Evolutionary conservation across 2,888 invertebrate genomes (phyloP), one percentile per base, ranked within the genome.

Genomic region (Drosophila algonquin): DNA sequence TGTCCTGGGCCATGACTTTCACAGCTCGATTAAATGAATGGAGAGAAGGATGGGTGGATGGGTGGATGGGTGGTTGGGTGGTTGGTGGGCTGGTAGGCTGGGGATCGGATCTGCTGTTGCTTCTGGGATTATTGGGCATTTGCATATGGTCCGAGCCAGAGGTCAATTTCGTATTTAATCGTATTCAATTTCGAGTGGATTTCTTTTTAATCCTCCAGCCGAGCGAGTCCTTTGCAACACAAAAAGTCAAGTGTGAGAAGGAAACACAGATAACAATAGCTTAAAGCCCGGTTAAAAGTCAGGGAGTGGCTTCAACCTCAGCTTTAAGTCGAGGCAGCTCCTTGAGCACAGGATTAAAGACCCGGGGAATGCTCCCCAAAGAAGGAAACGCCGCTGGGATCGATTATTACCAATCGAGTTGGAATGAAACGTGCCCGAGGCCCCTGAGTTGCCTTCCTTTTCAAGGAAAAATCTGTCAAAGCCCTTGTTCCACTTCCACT

Each of bases 371-470:
- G 63, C 16, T 51, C 51, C 44, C 24, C 18, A 0, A 14, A 50
- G 16, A 56, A 16, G 32, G 88, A 91, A 91, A 90, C 90, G 91
- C 92, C 91, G 86, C 89, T 80, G 92, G 91, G 92, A 92, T 91
- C 91, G 91, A 92, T 92, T 92, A 92, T 92, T 91, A 89, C 90
- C 91, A 88, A 90, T 92, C 91, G 91, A 92, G 91, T 85, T 90
- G 91, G 87, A 87, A 91, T 90, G 88, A 90, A 91, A 91, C 91
- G 91, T 91, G 91, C 89, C 84, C 84, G 79, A 53, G 71, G 18
- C 48, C 52, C 56, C 62, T 16, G 50, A 30, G 44, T 45, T 18
- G 40, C 35, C 44, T 18, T 18, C 50, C 60, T 32, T 61, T 61
- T 53, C 54, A 54, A 45, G 48, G 12, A 12, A 52, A 67, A 56